Percentiles rank a stretch among this genome's conserved stretches.
Conservation (phyloP, 1,140 invertebrate genomes). For the Penaeus indicus region DNA sequence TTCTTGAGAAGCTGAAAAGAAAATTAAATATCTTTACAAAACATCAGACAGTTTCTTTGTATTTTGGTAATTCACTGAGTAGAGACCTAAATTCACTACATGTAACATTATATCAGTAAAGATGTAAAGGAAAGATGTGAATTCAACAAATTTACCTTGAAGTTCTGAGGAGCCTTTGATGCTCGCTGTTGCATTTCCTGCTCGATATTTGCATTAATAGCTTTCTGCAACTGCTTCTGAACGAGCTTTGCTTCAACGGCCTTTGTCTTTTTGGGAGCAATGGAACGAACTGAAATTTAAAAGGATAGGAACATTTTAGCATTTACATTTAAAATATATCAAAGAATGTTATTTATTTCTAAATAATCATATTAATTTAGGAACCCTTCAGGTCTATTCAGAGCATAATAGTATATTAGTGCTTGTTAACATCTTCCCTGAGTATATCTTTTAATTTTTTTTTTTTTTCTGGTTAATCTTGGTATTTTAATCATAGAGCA, state of each 20-base stretch:
- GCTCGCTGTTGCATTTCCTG: conserved; percentile 50
- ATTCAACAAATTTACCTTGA: conserved; percentile 25
- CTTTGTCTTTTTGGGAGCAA: conserved; percentile 52
- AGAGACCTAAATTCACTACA: neutral
- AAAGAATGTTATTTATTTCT: neutral
- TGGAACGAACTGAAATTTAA: conserved; percentile 32
- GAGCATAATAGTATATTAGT: too few species aligned
- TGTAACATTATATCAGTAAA: neutral
- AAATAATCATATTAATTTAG: neutral
- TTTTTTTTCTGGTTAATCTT: too few species aligned
- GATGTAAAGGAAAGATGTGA: neutral
- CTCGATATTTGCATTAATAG: conserved; percentile 51
- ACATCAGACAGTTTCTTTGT: neutral
- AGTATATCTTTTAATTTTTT: too few species aligned
- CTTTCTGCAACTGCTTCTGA: conserved; percentile 52
- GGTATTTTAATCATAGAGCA: too few species aligned
- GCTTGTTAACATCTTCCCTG: too few species aligned
- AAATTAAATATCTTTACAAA: neutral
- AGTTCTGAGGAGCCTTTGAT: conserved; percentile 34
- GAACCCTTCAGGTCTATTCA: too few species aligned
- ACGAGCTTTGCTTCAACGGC: conserved; percentile 30
- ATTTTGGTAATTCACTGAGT: neutral
- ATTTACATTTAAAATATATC: neutral
- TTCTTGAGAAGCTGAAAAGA: conserved; percentile 22
- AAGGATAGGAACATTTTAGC: neutral